Conservation (phyloP, 2,113 vertebrate genomes). For the Erythrocebus patas region DNA sequence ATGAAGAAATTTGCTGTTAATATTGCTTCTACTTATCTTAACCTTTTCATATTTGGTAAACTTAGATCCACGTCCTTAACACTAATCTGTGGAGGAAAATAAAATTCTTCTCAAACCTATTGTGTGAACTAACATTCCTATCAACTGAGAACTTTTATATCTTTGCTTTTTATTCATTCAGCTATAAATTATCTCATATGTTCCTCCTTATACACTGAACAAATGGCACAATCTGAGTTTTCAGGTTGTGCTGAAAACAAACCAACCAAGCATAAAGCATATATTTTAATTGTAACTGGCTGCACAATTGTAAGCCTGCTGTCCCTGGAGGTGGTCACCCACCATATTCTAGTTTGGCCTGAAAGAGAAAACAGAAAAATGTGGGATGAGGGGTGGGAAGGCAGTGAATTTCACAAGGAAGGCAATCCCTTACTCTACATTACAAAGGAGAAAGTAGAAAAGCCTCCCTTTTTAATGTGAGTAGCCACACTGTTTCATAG, state of each 20-base stretch:
- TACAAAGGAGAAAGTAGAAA: background rate
- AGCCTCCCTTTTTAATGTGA: background rate
- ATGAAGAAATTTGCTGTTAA: background rate
- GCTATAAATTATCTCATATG: background rate
- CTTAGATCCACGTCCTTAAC: background rate
- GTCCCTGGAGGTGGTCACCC: background rate
- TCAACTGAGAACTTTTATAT: background rate
- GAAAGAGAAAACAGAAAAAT: background rate
- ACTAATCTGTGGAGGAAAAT: background rate
- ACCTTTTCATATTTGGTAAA: slow-evolving; percentile 4
- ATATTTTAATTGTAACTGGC: background rate
- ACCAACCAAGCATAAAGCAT: background rate
- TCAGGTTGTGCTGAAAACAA: background rate
- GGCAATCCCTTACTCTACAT: background rate
- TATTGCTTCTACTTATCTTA: background rate
- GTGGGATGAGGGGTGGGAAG: background rate
- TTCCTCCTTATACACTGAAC: background rate
- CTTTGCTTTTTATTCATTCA: slow-evolving; percentile 5
- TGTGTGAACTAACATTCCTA: background rate
- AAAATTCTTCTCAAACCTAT: background rate
- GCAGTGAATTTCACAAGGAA: background rate
- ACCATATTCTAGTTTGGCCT: background rate
- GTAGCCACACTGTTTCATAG: background rate
- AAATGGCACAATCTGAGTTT: background rate
- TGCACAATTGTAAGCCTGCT: background rate